These are phyloP conservation scores for Poeciliopsis gracilis DNA, from an alignment of 2,797 vertebrate genomes.

Conservation along the genomic window DNA sequence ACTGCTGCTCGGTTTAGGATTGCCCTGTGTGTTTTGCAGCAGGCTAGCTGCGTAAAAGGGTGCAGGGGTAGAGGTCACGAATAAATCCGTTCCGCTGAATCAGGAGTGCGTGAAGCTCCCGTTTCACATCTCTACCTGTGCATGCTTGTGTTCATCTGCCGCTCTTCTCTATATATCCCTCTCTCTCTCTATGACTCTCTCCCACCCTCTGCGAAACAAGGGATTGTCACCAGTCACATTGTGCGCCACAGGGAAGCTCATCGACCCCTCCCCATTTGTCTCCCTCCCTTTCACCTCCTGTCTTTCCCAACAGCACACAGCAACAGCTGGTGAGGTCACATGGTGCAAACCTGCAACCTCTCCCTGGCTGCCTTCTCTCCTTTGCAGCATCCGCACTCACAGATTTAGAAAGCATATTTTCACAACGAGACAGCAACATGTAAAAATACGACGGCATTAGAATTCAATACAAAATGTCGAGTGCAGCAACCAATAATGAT, in stretches of 20 bases:
- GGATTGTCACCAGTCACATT: conserved; percentile 75
- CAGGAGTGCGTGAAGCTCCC: conserved; percentile 58
- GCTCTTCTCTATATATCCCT: conserved; percentile 11
- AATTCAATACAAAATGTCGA: conserved; percentile 14
- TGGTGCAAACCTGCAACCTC: conserved; percentile 64
- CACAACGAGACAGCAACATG: background rate
- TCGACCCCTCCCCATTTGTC: conserved; percentile 51
- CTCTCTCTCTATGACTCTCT: background rate
- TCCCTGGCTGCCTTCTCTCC: conserved; percentile 25
- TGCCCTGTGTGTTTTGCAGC: conserved; percentile 43
- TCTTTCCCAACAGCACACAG: conserved; percentile 64
- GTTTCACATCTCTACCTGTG: conserved; percentile 40
- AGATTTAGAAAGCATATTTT: background rate
- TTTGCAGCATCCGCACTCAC: conserved; percentile 20
- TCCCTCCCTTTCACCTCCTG: conserved; percentile 27
- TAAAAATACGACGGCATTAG: conserved; percentile 3
- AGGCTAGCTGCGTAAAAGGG: conserved; percentile 45
- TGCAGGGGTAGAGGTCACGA: conserved; percentile 55
- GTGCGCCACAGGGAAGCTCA: conserved; percentile 44
- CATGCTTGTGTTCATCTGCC: conserved; percentile 58
- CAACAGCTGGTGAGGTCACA: conserved; percentile 77
- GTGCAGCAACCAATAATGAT: conserved; percentile 40
- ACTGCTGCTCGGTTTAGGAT: conserved; percentile 40
- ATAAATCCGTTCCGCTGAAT: conserved; percentile 73
- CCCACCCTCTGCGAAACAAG: conserved; percentile 59